Percentiles rank a stretch among this genome's conserved stretches.
Conservation (phyloP, 2,888 invertebrate genomes). For the Monopis laevigella region DNA sequence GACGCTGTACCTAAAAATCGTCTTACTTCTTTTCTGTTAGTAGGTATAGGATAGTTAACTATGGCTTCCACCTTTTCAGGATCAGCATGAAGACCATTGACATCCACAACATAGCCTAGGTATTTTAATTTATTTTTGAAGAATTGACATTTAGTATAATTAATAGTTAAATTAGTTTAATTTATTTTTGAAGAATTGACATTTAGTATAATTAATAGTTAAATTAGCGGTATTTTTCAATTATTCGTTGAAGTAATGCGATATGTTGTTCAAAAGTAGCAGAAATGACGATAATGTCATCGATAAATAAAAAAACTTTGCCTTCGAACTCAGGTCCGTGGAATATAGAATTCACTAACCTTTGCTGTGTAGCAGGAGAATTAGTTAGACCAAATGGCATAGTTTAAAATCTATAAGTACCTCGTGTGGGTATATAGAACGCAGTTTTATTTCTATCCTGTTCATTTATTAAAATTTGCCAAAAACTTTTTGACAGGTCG, state of each 20-base stretch:
- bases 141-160: neutral
- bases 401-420: slow-evolving; percentile 17
- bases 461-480: slow-evolving; percentile 12
- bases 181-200: too few species aligned
- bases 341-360: slow-evolving; percentile 13
- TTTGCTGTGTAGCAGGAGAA: slow-evolving; percentile 12
- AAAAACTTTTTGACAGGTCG: slow-evolving; percentile 20
- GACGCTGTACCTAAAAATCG: slow-evolving; percentile 21
- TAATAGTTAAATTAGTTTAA: slow-evolving; percentile 4
- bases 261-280: slow-evolving; percentile 20
- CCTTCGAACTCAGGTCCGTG: slow-evolving; percentile 17
- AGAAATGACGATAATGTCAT: slow-evolving; percentile 21
- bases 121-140: neutral
- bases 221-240: too few species aligned
- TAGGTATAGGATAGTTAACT: slow-evolving; percentile 21
- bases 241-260: too few species aligned
- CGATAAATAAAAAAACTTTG: slow-evolving; percentile 19
- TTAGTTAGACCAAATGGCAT: slow-evolving; percentile 20
- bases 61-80: slow-evolving; percentile 23
- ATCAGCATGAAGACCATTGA: slow-evolving; percentile 21
- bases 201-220: too few species aligned
- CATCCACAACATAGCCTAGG: slow-evolving; percentile 22
- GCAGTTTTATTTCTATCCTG: slow-evolving; percentile 11
- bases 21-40: slow-evolving; percentile 19
- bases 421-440: slow-evolving; percentile 18